These are phyloP conservation scores for Tamias sibiricus DNA, from an alignment of 2,113 vertebrate species.

Conservation along the genomic window DNA sequence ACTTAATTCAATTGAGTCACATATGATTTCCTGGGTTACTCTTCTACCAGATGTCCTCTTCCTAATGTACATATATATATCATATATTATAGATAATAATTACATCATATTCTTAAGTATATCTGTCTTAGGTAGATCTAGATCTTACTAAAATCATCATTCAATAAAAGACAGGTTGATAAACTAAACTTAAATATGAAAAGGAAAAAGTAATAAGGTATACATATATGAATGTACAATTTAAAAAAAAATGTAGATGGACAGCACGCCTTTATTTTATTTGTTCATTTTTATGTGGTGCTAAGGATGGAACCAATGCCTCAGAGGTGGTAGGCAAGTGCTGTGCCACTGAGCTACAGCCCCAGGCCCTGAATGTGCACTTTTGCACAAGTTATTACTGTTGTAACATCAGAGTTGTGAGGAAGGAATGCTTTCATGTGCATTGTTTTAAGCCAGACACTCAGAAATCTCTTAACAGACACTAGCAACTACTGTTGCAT, in stretches of 20 bases:
- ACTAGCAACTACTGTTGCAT: background rate
- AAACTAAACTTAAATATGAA: background rate
- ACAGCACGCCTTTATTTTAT: no score
- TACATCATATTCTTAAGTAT: background rate
- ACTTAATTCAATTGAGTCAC: background rate
- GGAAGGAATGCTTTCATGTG: background rate
- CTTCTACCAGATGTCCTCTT: background rate
- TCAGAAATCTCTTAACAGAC: background rate
- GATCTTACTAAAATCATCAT: background rate
- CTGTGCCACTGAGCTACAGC: no score
- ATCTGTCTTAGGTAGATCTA: background rate
- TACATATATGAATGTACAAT: background rate
- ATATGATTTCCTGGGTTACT: background rate
- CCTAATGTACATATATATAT: background rate
- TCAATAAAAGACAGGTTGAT: background rate
- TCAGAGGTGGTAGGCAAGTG: no score
- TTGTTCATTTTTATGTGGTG: no score
- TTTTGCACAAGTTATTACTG: background rate
- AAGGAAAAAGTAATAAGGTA: background rate
- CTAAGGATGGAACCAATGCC: no score
- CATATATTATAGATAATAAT: background rate
- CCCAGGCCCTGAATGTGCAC: background rate
- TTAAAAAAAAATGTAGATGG: no score
- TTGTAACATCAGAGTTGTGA: background rate
- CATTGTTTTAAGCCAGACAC: background rate